phyloP scores from a whole-genome alignment of 2,113 vertebrate species.

The Nycticryphes semicollaris region DNA sequence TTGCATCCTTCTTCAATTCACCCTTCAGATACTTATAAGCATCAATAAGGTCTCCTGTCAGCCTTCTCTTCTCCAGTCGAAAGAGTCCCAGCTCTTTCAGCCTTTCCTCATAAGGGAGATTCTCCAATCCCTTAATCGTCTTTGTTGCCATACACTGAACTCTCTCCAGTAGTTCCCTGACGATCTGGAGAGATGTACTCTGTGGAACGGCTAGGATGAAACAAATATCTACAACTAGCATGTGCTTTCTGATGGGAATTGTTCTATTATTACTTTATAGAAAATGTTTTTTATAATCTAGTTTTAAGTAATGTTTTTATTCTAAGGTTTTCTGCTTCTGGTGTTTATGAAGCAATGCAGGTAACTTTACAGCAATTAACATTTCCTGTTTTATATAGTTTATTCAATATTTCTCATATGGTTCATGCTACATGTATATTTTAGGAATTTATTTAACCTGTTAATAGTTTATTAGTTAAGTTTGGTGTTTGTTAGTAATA shows the following conservation, averaged over 20 bases:
- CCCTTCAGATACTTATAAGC: too few relatives aligned
- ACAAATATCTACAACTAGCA: not conserved
- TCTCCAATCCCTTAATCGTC: too few relatives aligned
- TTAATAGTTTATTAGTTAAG: not conserved
- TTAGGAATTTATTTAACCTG: not conserved
- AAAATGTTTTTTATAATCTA: not conserved
- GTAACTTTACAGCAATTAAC: not conserved
- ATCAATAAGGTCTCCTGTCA: too few relatives aligned
- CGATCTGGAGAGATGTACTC: not conserved
- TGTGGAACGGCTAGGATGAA: not conserved
- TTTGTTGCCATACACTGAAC: too few relatives aligned
- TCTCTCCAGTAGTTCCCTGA: too few relatives aligned
- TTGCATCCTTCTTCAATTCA: too few relatives aligned
- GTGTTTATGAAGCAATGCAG: not conserved
- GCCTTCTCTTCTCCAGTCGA: too few relatives aligned
- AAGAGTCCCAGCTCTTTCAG: too few relatives aligned
- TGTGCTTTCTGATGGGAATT: not conserved
- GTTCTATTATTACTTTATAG: not conserved
- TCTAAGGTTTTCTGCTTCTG: not conserved
- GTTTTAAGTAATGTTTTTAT: not conserved
- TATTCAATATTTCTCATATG: not conserved
- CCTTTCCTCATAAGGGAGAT: too few relatives aligned
- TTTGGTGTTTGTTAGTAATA: not conserved
- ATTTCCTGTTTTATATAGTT: not conserved
- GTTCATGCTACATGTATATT: not conserved